phyloP scores from a whole-genome alignment of 30 jellyfish, hydroid and myxozoan genomes.

The Chrysaora quinquecirrha region DNA sequence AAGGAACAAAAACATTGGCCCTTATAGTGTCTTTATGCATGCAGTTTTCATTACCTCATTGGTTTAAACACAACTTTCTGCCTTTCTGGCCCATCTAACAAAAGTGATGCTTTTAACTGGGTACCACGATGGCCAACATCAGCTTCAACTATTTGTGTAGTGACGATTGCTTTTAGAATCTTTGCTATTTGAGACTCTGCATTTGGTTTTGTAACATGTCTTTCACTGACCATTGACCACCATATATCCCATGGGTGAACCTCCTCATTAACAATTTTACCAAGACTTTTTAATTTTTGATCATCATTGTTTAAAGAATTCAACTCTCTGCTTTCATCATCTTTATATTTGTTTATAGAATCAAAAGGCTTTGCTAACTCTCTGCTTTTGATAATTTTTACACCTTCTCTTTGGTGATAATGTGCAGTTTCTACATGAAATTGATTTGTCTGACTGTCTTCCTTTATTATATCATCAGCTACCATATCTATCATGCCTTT shows the following conservation, averaged over 20 bases:
- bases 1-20: too few species aligned
- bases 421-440: neutral
- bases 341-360: neutral
- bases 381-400: neutral
- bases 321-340: neutral
- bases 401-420: neutral
- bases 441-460: neutral
- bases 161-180: constrained; percentile 72
- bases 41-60: constrained; percentile 73
- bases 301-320: neutral
- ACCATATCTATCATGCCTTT: neutral
- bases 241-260: constrained; percentile 92
- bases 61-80: constrained; percentile 93
- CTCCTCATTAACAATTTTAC: neutral
- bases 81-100: constrained; percentile 80
- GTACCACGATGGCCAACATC: constrained; percentile 84
- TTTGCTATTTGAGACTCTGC: constrained; percentile 7
- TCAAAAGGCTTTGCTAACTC: neutral
- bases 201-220: constrained; percentile 68
- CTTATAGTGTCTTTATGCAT: too few species aligned
- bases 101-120: constrained; percentile 78
- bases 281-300: neutral
- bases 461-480: neutral
- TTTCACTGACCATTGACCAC: constrained; percentile 83
- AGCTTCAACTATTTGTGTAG: constrained; percentile 61